phyloP scores from a whole-genome alignment of 2,113 vertebrate genomes.

The Scopus umbretta region DNA sequence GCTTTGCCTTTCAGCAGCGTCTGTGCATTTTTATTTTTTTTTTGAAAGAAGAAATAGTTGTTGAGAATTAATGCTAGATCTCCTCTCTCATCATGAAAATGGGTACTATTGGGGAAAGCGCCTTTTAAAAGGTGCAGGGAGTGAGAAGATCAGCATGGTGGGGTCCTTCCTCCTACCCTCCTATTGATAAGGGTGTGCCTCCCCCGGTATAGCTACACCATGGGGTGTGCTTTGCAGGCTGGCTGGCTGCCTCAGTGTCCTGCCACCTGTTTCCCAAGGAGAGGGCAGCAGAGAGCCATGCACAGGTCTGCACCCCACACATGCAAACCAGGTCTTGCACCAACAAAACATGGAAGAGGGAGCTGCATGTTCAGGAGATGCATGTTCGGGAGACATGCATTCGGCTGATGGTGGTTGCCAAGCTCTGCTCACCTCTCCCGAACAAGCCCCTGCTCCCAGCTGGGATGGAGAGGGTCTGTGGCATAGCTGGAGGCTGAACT shows the following conservation, averaged over 20 bases:
- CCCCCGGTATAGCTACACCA: accelerated
- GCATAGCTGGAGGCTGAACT: neutral
- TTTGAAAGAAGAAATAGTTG: neutral
- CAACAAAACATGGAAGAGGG: neutral
- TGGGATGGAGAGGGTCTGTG: neutral
- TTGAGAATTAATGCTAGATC: neutral
- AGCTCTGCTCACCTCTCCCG: neutral
- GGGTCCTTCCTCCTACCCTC: neutral
- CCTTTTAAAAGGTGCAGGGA: neutral
- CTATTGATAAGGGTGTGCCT: neutral
- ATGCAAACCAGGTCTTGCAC: neutral
- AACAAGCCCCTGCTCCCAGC: neutral
- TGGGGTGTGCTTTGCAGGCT: accelerated
- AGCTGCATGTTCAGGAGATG: neutral
- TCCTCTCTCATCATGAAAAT: neutral
- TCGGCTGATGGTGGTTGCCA: neutral
- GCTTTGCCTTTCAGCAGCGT: constrained; percentile 79
- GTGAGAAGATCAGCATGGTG: neutral
- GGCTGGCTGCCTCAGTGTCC: neutral
- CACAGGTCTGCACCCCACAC: neutral
- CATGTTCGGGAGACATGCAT: neutral
- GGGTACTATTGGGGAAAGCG: accelerated
- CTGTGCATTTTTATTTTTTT: constrained; percentile 64
- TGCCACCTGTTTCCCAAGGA: neutral
- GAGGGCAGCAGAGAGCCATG: constrained; percentile 39